Evolutionary conservation across 2,113 vertebrate species (phyloP).

Genomic region (Ranitomeya variabilis): DNA sequence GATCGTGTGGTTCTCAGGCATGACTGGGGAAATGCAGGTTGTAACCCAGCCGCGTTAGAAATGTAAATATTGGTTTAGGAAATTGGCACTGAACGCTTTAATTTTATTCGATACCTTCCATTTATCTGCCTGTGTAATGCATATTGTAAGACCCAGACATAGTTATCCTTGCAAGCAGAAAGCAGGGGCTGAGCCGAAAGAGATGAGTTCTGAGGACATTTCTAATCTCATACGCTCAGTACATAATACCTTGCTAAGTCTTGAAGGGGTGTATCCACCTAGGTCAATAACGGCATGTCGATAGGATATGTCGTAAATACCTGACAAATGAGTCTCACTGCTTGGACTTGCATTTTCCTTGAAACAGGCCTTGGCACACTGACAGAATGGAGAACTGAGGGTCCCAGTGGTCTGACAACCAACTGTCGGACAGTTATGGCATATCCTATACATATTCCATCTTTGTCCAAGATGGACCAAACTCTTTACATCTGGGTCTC

Average conservation of each 20-base stretch:
- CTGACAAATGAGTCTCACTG: too few species aligned
- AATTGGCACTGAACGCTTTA: slow-evolving; percentile 27
- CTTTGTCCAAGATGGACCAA: too few species aligned
- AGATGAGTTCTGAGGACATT: background rate
- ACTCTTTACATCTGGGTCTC: too few species aligned
- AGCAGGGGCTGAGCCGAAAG: background rate
- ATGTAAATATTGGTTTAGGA: slow-evolving; percentile 44
- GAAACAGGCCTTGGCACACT: too few species aligned
- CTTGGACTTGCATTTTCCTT: too few species aligned
- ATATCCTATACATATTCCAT: too few species aligned
- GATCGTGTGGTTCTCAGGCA: slow-evolving; percentile 2
- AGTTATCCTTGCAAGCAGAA: background rate
- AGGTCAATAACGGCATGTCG: too few species aligned
- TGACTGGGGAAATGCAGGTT: slow-evolving; percentile 23
- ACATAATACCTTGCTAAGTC: background rate
- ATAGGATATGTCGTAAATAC: too few species aligned
- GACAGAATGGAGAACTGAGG: too few species aligned
- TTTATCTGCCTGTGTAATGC: slow-evolving; percentile 8
- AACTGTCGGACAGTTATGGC: too few species aligned
- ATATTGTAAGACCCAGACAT: background rate
- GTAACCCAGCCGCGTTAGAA: background rate
- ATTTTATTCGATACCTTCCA: slow-evolving; percentile 2
- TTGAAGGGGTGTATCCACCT: too few species aligned
- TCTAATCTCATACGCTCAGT: background rate
- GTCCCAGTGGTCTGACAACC: too few species aligned